These are phyloP conservation scores for Philopotamus ludificatus DNA, from an alignment of 1,140 invertebrate genomes.

Conservation along the genomic window DNA sequence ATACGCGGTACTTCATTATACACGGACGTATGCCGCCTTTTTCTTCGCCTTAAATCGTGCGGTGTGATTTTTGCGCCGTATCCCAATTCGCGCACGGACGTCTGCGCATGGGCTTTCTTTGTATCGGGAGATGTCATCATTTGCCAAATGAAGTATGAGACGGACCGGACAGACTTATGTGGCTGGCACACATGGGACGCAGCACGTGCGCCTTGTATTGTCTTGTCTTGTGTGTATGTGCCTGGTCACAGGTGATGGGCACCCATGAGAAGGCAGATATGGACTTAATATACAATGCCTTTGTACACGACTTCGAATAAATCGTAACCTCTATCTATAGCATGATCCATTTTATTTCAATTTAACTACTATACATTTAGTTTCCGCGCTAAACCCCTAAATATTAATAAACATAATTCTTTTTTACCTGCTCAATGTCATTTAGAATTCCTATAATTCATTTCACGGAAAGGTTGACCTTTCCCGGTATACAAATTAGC, in stretches of 20 bases:
- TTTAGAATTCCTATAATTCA: too few species aligned
- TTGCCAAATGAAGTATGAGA: constrained; percentile 8
- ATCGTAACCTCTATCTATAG: too few species aligned
- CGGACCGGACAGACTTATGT: not conserved
- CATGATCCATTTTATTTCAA: too few species aligned
- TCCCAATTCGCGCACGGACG: not conserved
- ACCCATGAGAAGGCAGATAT: not conserved
- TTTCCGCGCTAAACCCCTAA: too few species aligned
- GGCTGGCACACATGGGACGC: not conserved
- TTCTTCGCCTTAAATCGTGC: not conserved
- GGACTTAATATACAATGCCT: too few species aligned
- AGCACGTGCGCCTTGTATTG: not conserved
- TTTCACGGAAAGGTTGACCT: too few species aligned
- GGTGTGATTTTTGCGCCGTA: not conserved
- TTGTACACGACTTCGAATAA: too few species aligned
- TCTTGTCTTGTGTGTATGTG: not conserved
- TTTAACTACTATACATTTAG: too few species aligned
- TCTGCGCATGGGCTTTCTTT: too few species aligned
- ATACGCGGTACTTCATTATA: not conserved
- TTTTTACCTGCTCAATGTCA: too few species aligned
- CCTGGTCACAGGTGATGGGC: not conserved
- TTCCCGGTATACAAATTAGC: too few species aligned
- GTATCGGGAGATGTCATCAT: not conserved
- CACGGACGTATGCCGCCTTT: not conserved
- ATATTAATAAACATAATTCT: too few species aligned